Evolutionary conservation across 37 sponge, comb jelly and placozoan species (phyloP), one percentile per base, ranked within the genome.

Genomic region (Dysidea cf. avara): DNA sequence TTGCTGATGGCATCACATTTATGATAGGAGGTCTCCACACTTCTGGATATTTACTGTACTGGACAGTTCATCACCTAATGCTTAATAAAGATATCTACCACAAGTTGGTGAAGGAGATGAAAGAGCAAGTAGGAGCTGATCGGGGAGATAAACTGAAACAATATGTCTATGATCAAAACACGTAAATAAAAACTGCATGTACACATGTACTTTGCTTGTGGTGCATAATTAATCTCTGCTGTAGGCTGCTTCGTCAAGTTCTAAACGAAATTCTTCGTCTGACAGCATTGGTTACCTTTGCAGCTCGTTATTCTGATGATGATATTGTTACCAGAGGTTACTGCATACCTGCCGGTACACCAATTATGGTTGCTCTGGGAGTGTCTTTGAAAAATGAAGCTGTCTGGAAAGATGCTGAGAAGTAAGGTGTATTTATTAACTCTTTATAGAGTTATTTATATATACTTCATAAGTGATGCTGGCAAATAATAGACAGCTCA

Each of bases 11-110:
- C 6, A 49, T 95, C 28, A 46, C 80, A 11, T 95, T 87, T 66
- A 75, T 95, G 71, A 74, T 95, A 25, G 96, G 96, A 24, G 92
- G 96, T 17, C 74, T 91, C 50, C 96, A 95, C 56, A 95, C 96
- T 13, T 86, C 87, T 25, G 94, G 90, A 46, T 80, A 87, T 64
- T 68, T 66, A 51, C 30, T 90, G 14, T 54, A 70, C 20, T 84
- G 84, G 72, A 33, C 70, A 56, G 11, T 69, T 9, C 61, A 70
- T 67, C 74, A 82, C 68, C 81, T 94, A 33, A 66, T n/a, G n/a
- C n/a, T n/a, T n/a, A n/a, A n/a, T n/a, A n/a, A n/a, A n/a, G n/a
- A n/a, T n/a, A n/a, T n/a, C n/a, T n/a, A n/a, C n/a, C n/a, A n/a
- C n/a, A n/a, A n/a, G n/a, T n/a, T n/a, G n/a, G n/a, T n/a, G n/a